Conservation (phyloP, 2,797 vertebrate genomes). For the Meriones psammophilus region DNA sequence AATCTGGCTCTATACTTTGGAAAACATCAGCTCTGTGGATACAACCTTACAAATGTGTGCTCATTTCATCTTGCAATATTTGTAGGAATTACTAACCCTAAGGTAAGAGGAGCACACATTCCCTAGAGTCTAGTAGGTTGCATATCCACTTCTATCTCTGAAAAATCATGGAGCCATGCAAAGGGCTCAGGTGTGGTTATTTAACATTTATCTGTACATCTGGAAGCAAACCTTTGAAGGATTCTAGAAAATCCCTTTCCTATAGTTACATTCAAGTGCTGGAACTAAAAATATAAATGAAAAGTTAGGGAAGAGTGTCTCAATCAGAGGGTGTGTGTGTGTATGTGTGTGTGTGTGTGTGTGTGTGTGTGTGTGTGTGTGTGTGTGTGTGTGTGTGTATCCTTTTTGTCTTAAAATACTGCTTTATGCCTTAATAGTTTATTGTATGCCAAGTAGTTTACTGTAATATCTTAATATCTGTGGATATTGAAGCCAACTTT, state of each 20-base stretch:
- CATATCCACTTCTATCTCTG: not conserved
- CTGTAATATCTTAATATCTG: not conserved
- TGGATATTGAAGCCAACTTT: not conserved
- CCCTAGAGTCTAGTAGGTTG: not conserved
- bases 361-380: not conserved
- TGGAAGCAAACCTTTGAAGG: not conserved
- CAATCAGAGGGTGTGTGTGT: not conserved
- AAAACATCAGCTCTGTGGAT: not conserved
- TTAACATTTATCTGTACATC: not conserved
- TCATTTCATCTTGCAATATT: not conserved
- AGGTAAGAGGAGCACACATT: not conserved
- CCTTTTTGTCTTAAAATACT: not conserved
- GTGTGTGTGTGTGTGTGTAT: not conserved
- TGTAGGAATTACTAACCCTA: not conserved
- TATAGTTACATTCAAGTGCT: not conserved
- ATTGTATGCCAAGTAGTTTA: not conserved
- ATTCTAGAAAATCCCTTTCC: not conserved
- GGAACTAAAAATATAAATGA: not conserved
- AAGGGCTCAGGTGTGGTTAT: not conserved
- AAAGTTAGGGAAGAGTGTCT: not conserved
- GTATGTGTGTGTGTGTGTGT: not conserved
- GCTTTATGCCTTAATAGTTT: not conserved
- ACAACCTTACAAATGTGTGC: not conserved
- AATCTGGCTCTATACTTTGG: not conserved
- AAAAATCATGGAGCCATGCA: not conserved